These are phyloP conservation scores for Eriosoma lanigerum DNA, from an alignment of 1,140 invertebrate genomes.

Conservation along the genomic window DNA sequence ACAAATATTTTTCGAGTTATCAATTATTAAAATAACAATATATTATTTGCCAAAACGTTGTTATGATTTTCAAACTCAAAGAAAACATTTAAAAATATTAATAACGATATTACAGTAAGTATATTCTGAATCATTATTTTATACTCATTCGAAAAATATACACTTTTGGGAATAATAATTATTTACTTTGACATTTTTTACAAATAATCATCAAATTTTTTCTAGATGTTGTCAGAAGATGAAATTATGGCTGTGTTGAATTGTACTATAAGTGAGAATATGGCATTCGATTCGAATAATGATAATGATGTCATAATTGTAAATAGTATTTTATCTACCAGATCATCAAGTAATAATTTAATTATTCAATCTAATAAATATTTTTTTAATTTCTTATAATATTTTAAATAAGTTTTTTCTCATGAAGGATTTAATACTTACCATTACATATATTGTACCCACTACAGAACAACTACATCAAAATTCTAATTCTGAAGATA, in stretches of 20 bases:
- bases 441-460: not conserved
- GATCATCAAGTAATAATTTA: constrained; percentile 2
- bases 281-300: not conserved
- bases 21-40: too few relatives aligned
- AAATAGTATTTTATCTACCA: not conserved
- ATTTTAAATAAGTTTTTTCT: not conserved
- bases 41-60: too few relatives aligned
- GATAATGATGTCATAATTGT: not conserved
- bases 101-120: not conserved
- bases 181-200: constrained; percentile 2
- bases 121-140: constrained; percentile 1
- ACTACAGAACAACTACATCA: not conserved
- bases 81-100: not conserved
- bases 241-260: not conserved
- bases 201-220: constrained; percentile 11
- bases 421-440: not conserved
- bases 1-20: too few relatives aligned
- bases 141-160: constrained; percentile 10
- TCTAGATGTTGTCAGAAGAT: not conserved
- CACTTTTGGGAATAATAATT: not conserved
- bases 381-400: constrained; percentile 11
- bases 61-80: not conserved
- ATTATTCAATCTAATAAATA: not conserved
- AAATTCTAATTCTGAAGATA: not conserved
- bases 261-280: not conserved